Evolutionary conservation across 2,888 invertebrate species (phyloP).

Genomic region (Bellardia bayeri): DNA sequence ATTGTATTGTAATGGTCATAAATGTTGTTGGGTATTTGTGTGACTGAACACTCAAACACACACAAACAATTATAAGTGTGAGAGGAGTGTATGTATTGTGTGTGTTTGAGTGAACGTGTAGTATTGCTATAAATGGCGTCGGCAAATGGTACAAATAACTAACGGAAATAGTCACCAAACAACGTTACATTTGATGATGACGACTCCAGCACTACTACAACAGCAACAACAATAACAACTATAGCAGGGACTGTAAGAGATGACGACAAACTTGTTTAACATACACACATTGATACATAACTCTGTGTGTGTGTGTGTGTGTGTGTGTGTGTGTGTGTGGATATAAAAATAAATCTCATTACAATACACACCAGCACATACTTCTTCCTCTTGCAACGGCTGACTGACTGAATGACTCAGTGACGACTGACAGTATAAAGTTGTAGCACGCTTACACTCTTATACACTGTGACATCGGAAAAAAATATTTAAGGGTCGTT

Average conservation of each 20-base stretch:
- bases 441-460: constrained; percentile 22
- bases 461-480: constrained; percentile 8
- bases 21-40: constrained; percentile 44
- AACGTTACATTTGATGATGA: constrained; percentile 57
- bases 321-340: background rate
- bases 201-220: background rate
- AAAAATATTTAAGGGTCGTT: constrained; percentile 58
- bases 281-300: background rate
- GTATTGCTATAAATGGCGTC: constrained; percentile 14
- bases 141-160: constrained; percentile 59
- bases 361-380: constrained; percentile 36
- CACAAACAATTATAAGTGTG: background rate
- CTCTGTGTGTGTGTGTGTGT: too few species aligned
- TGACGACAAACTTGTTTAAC: constrained; percentile 30
- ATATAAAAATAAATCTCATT: constrained; percentile 59
- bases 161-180: constrained; percentile 69
- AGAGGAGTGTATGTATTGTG: background rate
- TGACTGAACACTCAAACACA: background rate
- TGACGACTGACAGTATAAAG: background rate
- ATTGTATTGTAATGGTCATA: constrained; percentile 67
- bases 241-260: background rate
- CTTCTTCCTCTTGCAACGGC: constrained; percentile 1
- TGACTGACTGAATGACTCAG: background rate
- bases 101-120: background rate
- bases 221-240: background rate